These are phyloP conservation scores for Drosophila putrida DNA, from an alignment of 2,888 invertebrate species.

Conservation along the genomic window DNA sequence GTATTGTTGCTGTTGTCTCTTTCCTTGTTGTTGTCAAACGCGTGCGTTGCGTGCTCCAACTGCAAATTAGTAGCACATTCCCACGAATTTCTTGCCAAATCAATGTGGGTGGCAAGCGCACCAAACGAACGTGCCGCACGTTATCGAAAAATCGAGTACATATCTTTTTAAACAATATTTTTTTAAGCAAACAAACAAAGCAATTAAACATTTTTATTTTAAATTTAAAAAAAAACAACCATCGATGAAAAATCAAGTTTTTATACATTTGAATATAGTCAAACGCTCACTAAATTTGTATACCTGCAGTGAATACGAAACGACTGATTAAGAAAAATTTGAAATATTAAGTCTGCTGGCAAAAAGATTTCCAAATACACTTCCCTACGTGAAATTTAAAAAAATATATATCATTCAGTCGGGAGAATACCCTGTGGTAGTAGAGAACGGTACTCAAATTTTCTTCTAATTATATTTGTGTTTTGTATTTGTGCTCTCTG, in stretches of 20 bases:
- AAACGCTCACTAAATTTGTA: conserved; percentile 42
- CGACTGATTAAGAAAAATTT: conserved; percentile 47
- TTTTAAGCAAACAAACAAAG: conserved; percentile 58
- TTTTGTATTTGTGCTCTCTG: too few relatives aligned
- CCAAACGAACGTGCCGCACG: conserved; percentile 39
- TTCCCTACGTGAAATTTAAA: background rate
- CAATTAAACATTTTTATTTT: conserved; percentile 42
- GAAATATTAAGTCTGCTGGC: conserved; percentile 17
- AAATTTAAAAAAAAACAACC: conserved; percentile 26
- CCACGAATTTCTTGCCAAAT: conserved; percentile 49
- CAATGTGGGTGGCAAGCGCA: conserved; percentile 58
- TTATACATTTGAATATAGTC: conserved; percentile 42
- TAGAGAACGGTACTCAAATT: too few relatives aligned
- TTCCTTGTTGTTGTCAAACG: conserved; percentile 28
- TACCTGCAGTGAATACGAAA: conserved; percentile 45
- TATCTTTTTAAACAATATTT: background rate
- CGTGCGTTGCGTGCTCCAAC: conserved; percentile 49
- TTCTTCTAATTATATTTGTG: too few relatives aligned
- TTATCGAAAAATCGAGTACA: conserved; percentile 16
- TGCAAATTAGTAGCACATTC: conserved; percentile 51
- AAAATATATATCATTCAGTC: too few relatives aligned
- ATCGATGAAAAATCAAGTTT: conserved; percentile 31
- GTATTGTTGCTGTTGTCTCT: conserved; percentile 19
- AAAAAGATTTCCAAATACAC: conserved; percentile 22
- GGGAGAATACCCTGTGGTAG: too few relatives aligned